These are phyloP conservation scores for Telmatochromis brachygnathus DNA, from an alignment of 2,113 vertebrate species.

Conservation along the genomic window DNA sequence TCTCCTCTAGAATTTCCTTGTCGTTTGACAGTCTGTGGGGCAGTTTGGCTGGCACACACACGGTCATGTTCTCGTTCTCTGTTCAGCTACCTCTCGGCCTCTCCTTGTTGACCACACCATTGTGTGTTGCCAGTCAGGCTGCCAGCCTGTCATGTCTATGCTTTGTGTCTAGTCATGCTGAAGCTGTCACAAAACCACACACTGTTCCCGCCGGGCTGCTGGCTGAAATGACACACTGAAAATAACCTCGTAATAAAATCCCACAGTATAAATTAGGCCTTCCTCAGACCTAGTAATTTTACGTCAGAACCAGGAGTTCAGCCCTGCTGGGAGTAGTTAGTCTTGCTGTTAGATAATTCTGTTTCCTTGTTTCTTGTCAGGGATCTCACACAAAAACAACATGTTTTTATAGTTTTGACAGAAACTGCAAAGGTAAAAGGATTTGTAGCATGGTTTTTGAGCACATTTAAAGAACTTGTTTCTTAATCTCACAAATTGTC, in stretches of 20 bases:
- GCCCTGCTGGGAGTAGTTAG: background rate
- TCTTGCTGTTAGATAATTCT: background rate
- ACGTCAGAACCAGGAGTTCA: background rate
- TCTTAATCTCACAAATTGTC: background rate
- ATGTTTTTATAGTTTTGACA: conserved; percentile 1
- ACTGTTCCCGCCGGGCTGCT: background rate
- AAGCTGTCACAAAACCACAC: conserved; percentile 32
- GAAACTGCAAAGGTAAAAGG: background rate
- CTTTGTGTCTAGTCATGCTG: conserved; percentile 49
- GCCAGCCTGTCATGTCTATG: background rate
- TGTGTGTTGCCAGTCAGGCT: background rate
- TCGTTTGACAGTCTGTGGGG: background rate
- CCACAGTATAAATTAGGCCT: conserved; percentile 35
- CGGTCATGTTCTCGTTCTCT: background rate
- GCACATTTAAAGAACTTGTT: background rate
- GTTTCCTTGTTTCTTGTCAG: background rate
- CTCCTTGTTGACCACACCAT: background rate
- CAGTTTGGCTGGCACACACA: background rate
- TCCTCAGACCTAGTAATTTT: conserved; percentile 25
- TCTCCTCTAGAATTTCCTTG: background rate
- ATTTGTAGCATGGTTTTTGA: background rate
- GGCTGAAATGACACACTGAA: conserved; percentile 27
- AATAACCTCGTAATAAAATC: conserved; percentile 46
- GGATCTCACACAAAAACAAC: background rate
- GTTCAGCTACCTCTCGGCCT: background rate